These are phyloP conservation scores for Miniopterus natalensis DNA, from an alignment of 2,113 vertebrate genomes.

Conservation along the genomic window DNA sequence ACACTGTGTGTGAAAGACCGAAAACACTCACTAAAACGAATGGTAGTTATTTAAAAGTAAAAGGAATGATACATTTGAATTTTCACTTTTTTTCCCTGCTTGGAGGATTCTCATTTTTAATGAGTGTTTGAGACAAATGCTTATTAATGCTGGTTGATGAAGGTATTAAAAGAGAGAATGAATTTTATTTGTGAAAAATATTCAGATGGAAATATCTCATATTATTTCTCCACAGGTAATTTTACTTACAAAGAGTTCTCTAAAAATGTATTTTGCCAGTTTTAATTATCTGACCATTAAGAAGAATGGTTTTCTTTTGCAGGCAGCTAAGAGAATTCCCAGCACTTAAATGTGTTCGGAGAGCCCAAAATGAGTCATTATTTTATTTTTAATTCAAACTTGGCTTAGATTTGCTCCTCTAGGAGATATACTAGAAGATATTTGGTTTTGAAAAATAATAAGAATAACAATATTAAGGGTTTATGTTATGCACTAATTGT, in stretches of 20 bases:
- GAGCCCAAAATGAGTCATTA: conserved; percentile 45
- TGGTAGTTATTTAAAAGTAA: conserved; percentile 56
- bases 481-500: conserved; percentile 31
- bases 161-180: conserved; percentile 17
- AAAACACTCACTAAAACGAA: neutral
- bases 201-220: conserved; percentile 44
- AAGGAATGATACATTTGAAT: neutral
- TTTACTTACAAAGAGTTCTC: conserved; percentile 43
- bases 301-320: conserved; percentile 47
- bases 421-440: conserved; percentile 50
- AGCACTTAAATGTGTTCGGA: conserved; percentile 51
- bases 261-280: conserved; percentile 64
- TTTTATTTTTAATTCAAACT: conserved; percentile 73
- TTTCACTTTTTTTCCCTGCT: conserved; percentile 14
- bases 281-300: conserved; percentile 73
- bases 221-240: conserved; percentile 47
- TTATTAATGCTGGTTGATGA: neutral
- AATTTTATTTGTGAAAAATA: conserved; percentile 34
- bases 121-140: neutral
- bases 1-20: neutral
- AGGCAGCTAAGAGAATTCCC: conserved; percentile 56
- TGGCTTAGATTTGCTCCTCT: conserved; percentile 67
- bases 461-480: conserved; percentile 51
- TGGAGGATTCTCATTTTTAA: neutral
- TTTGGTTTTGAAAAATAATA: conserved; percentile 54